phyloP scores from a whole-genome alignment of 2,113 vertebrate species.

The Bos indicus region DNA sequence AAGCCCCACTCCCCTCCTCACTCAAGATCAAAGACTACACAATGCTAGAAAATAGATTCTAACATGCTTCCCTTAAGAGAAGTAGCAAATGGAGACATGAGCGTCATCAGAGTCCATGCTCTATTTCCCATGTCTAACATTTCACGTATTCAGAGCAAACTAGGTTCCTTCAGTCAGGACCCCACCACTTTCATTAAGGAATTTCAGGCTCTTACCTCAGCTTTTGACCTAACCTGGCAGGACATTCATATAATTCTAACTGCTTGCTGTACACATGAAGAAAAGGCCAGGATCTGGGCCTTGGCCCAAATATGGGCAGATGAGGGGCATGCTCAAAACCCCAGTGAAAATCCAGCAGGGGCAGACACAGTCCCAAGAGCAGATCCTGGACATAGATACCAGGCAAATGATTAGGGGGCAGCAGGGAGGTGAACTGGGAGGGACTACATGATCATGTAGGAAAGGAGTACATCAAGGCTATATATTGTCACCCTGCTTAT shows the following conservation, averaged over 20 bases:
- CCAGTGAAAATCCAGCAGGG: not conserved
- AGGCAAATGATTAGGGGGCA: not conserved
- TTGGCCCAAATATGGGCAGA: not conserved
- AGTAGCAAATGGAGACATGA: not conserved
- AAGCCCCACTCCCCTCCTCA: not conserved
- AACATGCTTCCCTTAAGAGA: not conserved
- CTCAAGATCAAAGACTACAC: not conserved
- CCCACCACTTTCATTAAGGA: not conserved
- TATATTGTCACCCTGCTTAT: not conserved
- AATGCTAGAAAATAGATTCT: not conserved
- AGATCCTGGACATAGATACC: not conserved
- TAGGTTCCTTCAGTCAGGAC: not conserved
- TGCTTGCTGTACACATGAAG: not conserved
- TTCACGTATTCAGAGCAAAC: not conserved
- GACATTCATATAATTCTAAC: not conserved
- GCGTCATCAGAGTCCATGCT: not conserved
- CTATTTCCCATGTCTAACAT: not conserved
- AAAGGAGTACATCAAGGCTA: not conserved
- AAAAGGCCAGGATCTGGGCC: not conserved
- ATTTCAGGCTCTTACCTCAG: not conserved
- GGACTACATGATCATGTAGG: not conserved
- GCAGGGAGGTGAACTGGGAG: not conserved
- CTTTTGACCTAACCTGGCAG: not conserved
- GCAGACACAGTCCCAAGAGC: not conserved
- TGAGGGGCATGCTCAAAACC: not conserved